Evolutionary conservation across 2,888 invertebrate species (phyloP).

Genomic region (Calephelis perditalis): DNA sequence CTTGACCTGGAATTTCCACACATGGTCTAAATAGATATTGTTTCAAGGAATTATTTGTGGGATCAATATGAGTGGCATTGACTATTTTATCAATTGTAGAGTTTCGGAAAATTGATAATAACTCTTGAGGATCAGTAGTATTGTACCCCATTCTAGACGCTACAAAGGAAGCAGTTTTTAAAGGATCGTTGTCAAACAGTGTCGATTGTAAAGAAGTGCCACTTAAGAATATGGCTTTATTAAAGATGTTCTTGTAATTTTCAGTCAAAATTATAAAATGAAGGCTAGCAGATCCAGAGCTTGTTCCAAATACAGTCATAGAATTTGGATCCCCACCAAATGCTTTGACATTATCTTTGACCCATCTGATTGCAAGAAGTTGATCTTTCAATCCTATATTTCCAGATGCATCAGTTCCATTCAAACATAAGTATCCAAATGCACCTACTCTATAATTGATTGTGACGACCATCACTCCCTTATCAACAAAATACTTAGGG

Average conservation of each 20-base stretch:
- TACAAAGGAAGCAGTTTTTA: constrained; percentile 49
- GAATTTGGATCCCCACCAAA: constrained; percentile 64
- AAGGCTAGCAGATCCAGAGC: constrained; percentile 64
- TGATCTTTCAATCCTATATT: constrained; percentile 68
- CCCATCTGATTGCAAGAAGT: constrained; percentile 58
- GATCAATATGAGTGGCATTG: constrained; percentile 29
- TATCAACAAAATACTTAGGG: constrained; percentile 51
- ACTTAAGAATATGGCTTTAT: constrained; percentile 61
- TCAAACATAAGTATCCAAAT: constrained; percentile 59
- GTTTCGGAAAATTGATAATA: constrained; percentile 37
- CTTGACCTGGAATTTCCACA: constrained; percentile 29
- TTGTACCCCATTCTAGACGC: constrained; percentile 47
- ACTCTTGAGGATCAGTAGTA: constrained; percentile 40
- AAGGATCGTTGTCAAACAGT: constrained; percentile 60
- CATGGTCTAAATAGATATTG: constrained; percentile 37
- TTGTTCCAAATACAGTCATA: constrained; percentile 64
- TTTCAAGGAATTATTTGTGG: constrained; percentile 31
- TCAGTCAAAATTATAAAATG: constrained; percentile 57
- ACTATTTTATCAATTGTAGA: constrained; percentile 35
- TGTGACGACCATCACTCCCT: constrained; percentile 58
- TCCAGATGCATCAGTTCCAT: constrained; percentile 61
- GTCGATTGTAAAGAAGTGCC: constrained; percentile 60
- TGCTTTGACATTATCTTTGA: constrained; percentile 49
- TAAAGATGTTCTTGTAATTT: constrained; percentile 56
- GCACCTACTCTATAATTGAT: constrained; percentile 64